Conservation (phyloP, 2,797 vertebrate species). For the Rhabdophis nuchalis region DNA sequence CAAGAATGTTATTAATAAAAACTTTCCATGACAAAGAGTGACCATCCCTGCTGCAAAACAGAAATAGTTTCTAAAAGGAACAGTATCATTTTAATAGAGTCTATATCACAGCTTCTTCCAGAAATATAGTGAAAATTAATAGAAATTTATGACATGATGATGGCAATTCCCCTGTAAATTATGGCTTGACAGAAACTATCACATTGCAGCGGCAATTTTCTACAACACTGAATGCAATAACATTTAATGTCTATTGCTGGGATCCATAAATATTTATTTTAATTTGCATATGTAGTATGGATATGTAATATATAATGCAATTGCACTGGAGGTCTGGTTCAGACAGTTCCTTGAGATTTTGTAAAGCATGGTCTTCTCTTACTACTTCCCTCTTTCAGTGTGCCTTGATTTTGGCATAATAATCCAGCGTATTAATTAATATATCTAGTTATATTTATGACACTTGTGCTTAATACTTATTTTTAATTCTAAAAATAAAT, state of each 20-base stretch:
- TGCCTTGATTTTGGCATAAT: neutral
- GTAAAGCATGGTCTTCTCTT: neutral
- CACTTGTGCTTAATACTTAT: neutral
- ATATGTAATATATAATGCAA: neutral
- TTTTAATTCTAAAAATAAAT: neutral
- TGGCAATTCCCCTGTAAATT: neutral
- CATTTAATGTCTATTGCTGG: neutral
- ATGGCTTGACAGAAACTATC: neutral
- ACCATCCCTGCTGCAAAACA: neutral
- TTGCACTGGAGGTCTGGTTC: neutral
- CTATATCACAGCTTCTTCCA: neutral
- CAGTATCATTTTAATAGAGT: neutral
- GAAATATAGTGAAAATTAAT: neutral
- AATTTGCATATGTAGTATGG: neutral
- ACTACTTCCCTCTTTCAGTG: neutral
- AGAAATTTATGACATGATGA: neutral
- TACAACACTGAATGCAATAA: neutral
- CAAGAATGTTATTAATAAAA: neutral
- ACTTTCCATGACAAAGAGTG: neutral
- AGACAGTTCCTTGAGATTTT: neutral
- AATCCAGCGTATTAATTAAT: neutral
- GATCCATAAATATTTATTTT: neutral
- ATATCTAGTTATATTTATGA: neutral
- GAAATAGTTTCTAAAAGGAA: neutral
- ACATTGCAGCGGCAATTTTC: neutral